A percentile compares a stretch with the other conserved stretches of the same genome.
These are phyloP conservation scores for Leptosomus discolor DNA, from an alignment of 2,113 vertebrate species.

Conservation along the genomic window DNA sequence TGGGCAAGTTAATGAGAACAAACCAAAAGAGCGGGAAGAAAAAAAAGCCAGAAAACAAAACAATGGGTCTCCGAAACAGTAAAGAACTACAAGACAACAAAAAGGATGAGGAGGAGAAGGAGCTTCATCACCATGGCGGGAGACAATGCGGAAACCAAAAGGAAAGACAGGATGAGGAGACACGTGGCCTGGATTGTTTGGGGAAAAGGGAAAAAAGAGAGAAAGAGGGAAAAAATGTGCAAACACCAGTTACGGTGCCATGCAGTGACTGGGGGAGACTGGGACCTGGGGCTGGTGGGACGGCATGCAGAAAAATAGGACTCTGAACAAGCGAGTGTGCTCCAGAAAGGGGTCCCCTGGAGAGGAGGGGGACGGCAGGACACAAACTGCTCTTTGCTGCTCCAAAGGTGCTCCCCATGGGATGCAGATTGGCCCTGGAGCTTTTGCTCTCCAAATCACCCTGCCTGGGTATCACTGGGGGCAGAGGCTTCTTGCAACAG, in stretches of 20 bases:
- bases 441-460: not conserved
- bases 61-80: conserved; percentile 74
- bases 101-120: conserved; percentile 89
- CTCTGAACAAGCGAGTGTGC: conserved; percentile 71
- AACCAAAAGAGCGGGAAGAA: conserved; percentile 71
- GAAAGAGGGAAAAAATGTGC: conserved; percentile 75
- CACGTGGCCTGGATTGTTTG: conserved; percentile 82
- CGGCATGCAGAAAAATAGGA: conserved; percentile 84
- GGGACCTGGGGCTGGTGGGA: conserved; percentile 40
- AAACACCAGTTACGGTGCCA: conserved; percentile 82
- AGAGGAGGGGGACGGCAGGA: not conserved
- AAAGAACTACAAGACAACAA: conserved; percentile 88
- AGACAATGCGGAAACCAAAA: conserved; percentile 86
- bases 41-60: conserved; percentile 70
- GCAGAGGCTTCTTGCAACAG: not conserved
- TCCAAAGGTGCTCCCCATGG: not conserved
- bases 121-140: conserved; percentile 83
- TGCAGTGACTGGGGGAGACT: conserved; percentile 76
- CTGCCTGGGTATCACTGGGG: not conserved
- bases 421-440: not conserved
- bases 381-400: not conserved
- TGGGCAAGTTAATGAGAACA: conserved; percentile 92
- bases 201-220: conserved; percentile 64
- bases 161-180: conserved; percentile 83
- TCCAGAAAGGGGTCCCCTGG: not conserved